Percentiles rank a stretch among this genome's conserved stretches.
Conservation (phyloP, 2,797 vertebrate species). For the Harpagifer antarcticus region DNA sequence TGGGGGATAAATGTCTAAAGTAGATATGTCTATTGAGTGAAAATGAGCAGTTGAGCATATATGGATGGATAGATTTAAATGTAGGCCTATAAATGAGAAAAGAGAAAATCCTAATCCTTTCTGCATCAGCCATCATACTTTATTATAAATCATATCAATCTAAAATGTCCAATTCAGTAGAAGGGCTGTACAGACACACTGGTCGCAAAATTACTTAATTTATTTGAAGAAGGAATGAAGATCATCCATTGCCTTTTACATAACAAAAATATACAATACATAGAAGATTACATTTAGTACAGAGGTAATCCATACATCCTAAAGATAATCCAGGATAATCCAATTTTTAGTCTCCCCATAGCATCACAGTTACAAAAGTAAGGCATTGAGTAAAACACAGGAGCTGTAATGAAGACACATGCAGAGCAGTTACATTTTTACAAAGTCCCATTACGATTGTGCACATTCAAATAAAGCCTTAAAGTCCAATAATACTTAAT, state of each 20-base stretch:
- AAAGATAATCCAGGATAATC: constrained; percentile 79
- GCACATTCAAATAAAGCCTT: constrained; percentile 66
- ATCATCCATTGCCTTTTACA: constrained; percentile 59
- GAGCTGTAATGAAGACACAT: constrained; percentile 56
- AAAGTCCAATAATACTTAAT: constrained; percentile 71
- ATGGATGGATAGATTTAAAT: neutral
- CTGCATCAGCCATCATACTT: neutral
- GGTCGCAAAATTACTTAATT: constrained; percentile 60
- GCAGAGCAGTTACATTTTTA: constrained; percentile 57
- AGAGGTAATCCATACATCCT: constrained; percentile 76
- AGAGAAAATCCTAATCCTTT: neutral
- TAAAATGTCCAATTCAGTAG: neutral
- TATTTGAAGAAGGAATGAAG: constrained; percentile 76
- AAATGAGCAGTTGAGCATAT: constrained; percentile 2
- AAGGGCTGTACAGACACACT: neutral
- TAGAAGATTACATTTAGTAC: constrained; percentile 66
- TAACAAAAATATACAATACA: constrained; percentile 66
- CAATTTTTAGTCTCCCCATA: constrained; percentile 57
- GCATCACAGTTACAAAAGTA: constrained; percentile 72
- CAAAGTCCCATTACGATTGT: constrained; percentile 41
- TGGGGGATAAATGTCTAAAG: constrained; percentile 12
- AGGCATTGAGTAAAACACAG: constrained; percentile 42
- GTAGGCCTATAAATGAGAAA: neutral
- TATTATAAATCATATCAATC: neutral
- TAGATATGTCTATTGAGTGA: constrained; percentile 9